Conservation (phyloP, 2,888 invertebrate species). For the Chydorus sphaericus region DNA sequence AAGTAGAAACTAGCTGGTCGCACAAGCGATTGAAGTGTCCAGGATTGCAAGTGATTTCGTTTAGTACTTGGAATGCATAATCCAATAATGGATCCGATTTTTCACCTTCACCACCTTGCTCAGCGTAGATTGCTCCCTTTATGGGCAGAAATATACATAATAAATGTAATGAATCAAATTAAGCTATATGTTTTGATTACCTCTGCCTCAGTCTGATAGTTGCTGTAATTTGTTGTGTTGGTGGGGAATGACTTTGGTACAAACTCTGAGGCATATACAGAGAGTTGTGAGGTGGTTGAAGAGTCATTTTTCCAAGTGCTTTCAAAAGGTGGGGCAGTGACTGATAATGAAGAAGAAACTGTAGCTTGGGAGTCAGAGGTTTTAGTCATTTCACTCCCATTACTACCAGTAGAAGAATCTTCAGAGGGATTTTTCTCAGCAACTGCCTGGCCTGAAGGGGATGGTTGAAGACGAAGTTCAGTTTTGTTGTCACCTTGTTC, state of each 20-base stretch:
- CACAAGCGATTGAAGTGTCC: background rate
- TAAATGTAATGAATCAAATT: background rate
- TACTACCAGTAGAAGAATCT: too few relatives aligned
- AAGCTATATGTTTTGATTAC: background rate
- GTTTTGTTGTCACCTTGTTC: too few relatives aligned
- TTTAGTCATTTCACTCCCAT: too few relatives aligned
- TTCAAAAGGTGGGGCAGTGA: background rate
- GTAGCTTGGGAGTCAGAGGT: too few relatives aligned
- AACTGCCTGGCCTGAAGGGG: too few relatives aligned
- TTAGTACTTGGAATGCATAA: constrained; percentile 2
- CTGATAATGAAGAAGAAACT: background rate
- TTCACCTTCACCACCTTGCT: background rate
- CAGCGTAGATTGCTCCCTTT: background rate
- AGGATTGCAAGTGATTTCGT: background rate
- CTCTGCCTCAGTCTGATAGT: too few relatives aligned
- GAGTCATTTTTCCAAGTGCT: background rate
- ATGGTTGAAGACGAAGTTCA: too few relatives aligned
- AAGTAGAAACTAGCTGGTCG: background rate
- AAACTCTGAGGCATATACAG: background rate
- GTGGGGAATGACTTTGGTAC: background rate
- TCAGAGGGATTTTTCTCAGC: too few relatives aligned
- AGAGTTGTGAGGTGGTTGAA: background rate
- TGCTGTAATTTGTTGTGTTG: background rate
- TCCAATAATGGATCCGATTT: background rate
- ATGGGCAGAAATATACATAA: background rate